Evolutionary conservation across 2,888 invertebrate genomes (phyloP).

Genomic region (Catocala nupta): DNA sequence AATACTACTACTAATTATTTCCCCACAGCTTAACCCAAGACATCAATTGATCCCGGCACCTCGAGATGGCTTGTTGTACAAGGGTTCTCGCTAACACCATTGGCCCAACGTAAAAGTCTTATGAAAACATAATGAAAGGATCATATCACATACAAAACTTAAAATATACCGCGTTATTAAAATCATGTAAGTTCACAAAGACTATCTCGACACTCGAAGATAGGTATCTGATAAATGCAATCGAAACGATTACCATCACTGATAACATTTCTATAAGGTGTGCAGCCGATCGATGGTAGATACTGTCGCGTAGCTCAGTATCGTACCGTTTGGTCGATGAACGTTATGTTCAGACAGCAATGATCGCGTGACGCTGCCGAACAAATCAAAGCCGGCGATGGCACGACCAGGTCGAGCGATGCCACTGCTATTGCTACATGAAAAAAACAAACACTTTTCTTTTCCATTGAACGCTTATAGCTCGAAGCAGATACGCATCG

Average conservation of each 20-base stretch:
- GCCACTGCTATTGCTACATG: constrained; percentile 58
- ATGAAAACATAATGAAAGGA: too few species aligned
- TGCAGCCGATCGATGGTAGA: constrained; percentile 14
- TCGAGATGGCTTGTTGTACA: too few species aligned
- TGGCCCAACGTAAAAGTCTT: too few species aligned
- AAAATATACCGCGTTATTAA: neutral
- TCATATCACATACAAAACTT: too few species aligned
- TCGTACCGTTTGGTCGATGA: constrained; percentile 61
- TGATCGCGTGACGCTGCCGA: constrained; percentile 66
- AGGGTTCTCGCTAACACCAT: too few species aligned
- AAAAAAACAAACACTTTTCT: constrained; percentile 65
- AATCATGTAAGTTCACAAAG: constrained; percentile 19
- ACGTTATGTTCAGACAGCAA: constrained; percentile 50
- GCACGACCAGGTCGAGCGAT: constrained; percentile 66
- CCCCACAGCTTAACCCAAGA: too few species aligned
- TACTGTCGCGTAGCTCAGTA: constrained; percentile 22
- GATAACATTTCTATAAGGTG: constrained; percentile 26
- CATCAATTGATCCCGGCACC: too few species aligned
- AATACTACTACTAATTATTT: too few species aligned
- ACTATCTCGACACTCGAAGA: constrained; percentile 41
- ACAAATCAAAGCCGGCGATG: constrained; percentile 70
- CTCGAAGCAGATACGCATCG: constrained; percentile 48
- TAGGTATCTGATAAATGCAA: constrained; percentile 47
- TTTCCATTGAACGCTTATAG: constrained; percentile 57
- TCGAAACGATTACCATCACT: constrained; percentile 25